Percentiles rank a stretch among this genome's conserved stretches.
Conservation (phyloP, 2,888 invertebrate species). For the Vesta saturnalis region DNA sequence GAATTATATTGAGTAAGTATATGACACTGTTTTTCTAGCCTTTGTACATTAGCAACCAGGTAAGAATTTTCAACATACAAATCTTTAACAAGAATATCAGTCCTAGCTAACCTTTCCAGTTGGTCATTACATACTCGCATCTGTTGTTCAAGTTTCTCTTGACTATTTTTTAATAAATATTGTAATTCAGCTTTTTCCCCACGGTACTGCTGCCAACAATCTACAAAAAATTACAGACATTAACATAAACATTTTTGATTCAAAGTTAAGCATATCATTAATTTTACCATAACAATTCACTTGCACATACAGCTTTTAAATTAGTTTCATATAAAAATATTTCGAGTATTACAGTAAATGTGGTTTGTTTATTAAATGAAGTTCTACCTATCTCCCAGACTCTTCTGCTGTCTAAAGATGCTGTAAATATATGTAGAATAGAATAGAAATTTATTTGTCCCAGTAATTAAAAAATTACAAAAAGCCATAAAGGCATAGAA, state of each 20-base stretch:
- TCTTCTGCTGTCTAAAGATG: too few relatives aligned
- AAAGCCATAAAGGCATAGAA: too few relatives aligned
- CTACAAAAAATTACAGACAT: slow-evolving; percentile 53
- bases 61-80: slow-evolving; percentile 87
- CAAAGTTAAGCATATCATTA: too few relatives aligned
- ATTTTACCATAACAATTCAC: too few relatives aligned
- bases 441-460: too few relatives aligned
- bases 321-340: too few relatives aligned
- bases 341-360: too few relatives aligned
- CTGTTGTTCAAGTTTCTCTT: slow-evolving; percentile 67
- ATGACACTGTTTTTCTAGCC: slow-evolving; percentile 67
- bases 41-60: slow-evolving; percentile 72
- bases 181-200: slow-evolving; percentile 67
- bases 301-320: too few relatives aligned
- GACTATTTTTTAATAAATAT: slow-evolving; percentile 64
- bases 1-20: slow-evolving; percentile 62
- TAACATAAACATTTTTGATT: not conserved
- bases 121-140: slow-evolving; percentile 66
- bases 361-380: too few relatives aligned
- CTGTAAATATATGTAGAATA: too few relatives aligned
- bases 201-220: slow-evolving; percentile 67
- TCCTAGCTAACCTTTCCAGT: slow-evolving; percentile 74
- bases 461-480: too few relatives aligned
- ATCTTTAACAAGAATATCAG: slow-evolving; percentile 83
- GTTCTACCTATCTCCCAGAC: too few relatives aligned